phyloP scores from a whole-genome alignment of 2,888 invertebrate species.

The Erebia palarica region DNA sequence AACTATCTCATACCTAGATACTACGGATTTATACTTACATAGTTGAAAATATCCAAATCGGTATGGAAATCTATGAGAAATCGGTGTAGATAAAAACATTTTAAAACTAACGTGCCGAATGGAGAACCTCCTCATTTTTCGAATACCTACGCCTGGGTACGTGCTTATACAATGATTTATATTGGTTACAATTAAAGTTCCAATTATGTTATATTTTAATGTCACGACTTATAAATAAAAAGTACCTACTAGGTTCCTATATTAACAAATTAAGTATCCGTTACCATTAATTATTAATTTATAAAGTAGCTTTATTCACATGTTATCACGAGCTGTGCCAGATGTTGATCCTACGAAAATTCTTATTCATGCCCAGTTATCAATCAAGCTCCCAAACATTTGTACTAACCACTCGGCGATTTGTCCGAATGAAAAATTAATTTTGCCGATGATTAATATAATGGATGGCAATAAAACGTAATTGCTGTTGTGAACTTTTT shows the following conservation, averaged over 20 bases:
- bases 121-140: too few relatives aligned
- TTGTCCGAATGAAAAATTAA: constrained; percentile 82
- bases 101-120: too few relatives aligned
- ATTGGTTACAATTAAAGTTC: not conserved
- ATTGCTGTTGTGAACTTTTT: constrained; percentile 81
- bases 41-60: too few relatives aligned
- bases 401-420: constrained; percentile 72
- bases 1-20: too few relatives aligned
- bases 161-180: too few relatives aligned
- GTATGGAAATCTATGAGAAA: too few relatives aligned
- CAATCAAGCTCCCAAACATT: constrained; percentile 75
- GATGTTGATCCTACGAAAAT: constrained; percentile 52
- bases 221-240: not conserved
- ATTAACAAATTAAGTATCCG: constrained; percentile 1
- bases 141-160: too few relatives aligned
- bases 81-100: too few relatives aligned
- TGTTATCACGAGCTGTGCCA: constrained; percentile 43
- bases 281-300: constrained; percentile 26
- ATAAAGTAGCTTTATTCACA: constrained; percentile 31
- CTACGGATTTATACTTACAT: too few relatives aligned
- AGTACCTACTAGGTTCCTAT: not conserved
- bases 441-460: constrained; percentile 81
- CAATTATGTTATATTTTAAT: not conserved
- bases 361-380: constrained; percentile 63
- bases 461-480: constrained; percentile 78